Evolutionary conservation across 2,797 vertebrate genomes (phyloP), one percentile per base, ranked within the genome.

Genomic region (Helostoma temminkii): DNA sequence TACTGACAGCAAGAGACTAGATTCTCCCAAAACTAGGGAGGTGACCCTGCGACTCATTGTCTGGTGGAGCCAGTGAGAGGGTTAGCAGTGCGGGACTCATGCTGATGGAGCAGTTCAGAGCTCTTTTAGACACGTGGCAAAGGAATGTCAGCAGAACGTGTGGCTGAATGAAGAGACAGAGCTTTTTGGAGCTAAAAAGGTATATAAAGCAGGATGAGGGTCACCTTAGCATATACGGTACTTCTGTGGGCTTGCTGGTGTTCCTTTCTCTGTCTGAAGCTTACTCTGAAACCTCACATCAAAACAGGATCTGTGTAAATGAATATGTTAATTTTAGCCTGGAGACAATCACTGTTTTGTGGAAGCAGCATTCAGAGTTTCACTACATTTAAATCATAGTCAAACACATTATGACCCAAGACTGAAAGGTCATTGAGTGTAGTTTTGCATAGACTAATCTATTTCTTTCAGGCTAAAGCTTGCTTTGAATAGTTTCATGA

Each of bases 111-210:
- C 82, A 64, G 62, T 67, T 85, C 66, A 68, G 57, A 73, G 81
- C 81, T 69, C 65, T 58, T 75, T 25, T 52, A 56, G 78, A 76
- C 83, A 88, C 81, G 81, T 89, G 83, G 82, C 84, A 74, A 62
- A 89, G 89, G 89, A 93, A 93, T 92, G 90, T 76, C 63, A 71
- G 65, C 77, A 59, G 73, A 80, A 54, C 48, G 9, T 78, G 71
- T 46, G 73, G 72, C 69, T 71, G 77, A 64, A 69, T 85, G 80
- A 67, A 54, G 56, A 54, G 70, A 71, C 34, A 73, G 61, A 70
- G 32, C 67, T 59, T 77, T 64, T 55, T 47, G 39, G 62, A 58
- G 46, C 60, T 39, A 32, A 49, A 50, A 14, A 46, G 24, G 24
- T 74, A 45, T 32, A 25, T 7, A 16, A 36, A 65, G 34, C 19